A percentile compares a stretch with the other conserved stretches of the same genome.
These are phyloP conservation scores for Cynaeus angustus DNA, from an alignment of 2,888 invertebrate genomes.

Conservation along the genomic window DNA sequence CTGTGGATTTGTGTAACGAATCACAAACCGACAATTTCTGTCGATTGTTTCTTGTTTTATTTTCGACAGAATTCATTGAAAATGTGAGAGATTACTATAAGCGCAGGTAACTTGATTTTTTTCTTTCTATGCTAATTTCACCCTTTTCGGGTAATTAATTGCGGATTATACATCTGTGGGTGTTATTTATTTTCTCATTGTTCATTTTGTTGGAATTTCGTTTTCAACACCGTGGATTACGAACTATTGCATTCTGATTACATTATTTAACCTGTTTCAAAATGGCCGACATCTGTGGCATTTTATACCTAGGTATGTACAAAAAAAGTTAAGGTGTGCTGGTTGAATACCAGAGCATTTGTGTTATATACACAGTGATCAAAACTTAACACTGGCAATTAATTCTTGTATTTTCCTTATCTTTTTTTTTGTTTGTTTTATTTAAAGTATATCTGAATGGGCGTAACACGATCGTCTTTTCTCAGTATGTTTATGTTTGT, in stretches of 20 bases:
- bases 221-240: not conserved
- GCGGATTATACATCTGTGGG: not conserved
- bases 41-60: not conserved
- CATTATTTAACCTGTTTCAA: conserved; percentile 48
- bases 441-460: conserved; percentile 10
- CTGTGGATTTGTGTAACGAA: not conserved
- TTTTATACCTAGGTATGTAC: conserved; percentile 44
- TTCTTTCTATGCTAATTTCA: too few relatives aligned
- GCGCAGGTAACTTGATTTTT: not conserved
- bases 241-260: conserved; percentile 29
- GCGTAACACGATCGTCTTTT: conserved; percentile 27
- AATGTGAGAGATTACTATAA: not conserved
- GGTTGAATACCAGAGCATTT: conserved; percentile 51
- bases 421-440: not conserved
- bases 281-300: conserved; percentile 48
- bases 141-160: too few relatives aligned
- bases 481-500: conserved; percentile 11
- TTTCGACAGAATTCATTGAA: not conserved
- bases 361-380: conserved; percentile 10
- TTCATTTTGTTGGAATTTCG: not conserved
- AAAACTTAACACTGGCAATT: not conserved
- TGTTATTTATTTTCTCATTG: not conserved
- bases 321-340: conserved; percentile 51
- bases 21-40: too few relatives aligned
- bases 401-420: not conserved